Evolutionary conservation across 2,113 vertebrate species (phyloP), one percentile per base, ranked within the genome.

Genomic region (Chloroceryle aenea): DNA sequence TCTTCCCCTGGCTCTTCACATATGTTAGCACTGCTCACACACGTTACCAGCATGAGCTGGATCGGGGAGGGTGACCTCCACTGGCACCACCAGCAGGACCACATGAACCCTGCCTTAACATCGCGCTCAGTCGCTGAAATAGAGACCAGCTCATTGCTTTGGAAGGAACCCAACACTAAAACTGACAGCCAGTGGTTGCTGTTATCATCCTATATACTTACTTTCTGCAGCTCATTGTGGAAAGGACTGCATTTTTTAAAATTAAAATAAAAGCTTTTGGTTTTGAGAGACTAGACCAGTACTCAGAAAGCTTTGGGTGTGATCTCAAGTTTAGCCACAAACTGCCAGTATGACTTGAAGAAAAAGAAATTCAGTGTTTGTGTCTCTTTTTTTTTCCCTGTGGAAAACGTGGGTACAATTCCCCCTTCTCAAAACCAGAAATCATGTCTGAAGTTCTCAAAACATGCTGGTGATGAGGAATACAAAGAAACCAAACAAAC

Each of bases 11-110:
- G 25, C 38, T 3, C 61, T n/a, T 27, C 87, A n/a, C 25, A 6
- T 8, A 12, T 0, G 45, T 21, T 14, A 15, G 36, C 55, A 30
- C 3, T 2, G 36, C 67, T 47, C 48, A 26, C 30, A 3, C 10
- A 10, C 4, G 55, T 34, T 8, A 22, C 45, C 7, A 11, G n/a
- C 3, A 38, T 50, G 10, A 14, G 36, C 52, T 43, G 61, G 12
- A 19, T 34, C 3, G 1, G 6, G 3, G 6, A 1, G 1, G 30
- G 34, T 59, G 43, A 30, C 61, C 61, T 23, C 69, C 34, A 5
- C 23, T 2, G 56, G n/a, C 45, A 29, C 40, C n/a, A 4, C n/a
- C 55, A 30, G 40, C 6, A 1, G 58, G 19, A 53, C n/a, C 4
- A 42, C 62, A 40, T 18, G 15, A 62, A 27, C 40, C n/a, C 47